Conservation (phyloP, 2,113 vertebrate genomes). For the Phaetusa simplex region DNA sequence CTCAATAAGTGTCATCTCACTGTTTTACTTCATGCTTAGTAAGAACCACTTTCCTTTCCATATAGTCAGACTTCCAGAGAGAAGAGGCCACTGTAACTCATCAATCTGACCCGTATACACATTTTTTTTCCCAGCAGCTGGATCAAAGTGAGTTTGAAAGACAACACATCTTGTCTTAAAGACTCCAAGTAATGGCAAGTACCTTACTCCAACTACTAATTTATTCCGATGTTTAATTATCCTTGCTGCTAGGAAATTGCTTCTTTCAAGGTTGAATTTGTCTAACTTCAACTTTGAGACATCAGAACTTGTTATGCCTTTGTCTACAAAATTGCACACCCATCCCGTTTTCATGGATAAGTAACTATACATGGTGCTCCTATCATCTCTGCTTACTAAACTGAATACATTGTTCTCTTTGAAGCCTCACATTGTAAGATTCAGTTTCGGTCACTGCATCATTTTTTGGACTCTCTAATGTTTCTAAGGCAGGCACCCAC, state of each 20-base stretch:
- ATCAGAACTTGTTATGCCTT: conserved; percentile 5
- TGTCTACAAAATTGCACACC: neutral
- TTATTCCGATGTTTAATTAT: conserved; percentile 52
- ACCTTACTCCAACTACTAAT: conserved; percentile 18
- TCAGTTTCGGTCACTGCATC: neutral
- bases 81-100: neutral
- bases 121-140: neutral
- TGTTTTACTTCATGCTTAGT: neutral
- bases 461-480: neutral
- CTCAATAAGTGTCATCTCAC: neutral
- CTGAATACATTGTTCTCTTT: neutral
- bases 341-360: conserved; percentile 37
- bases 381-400: neutral
- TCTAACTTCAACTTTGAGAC: neutral
- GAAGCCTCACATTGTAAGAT: neutral
- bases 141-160: neutral
- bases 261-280: conserved; percentile 43
- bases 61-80: neutral
- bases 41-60: neutral
- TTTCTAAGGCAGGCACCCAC: neutral
- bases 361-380: neutral
- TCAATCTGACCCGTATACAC: neutral
- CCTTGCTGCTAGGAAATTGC: conserved; percentile 42
- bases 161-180: conserved; percentile 5
- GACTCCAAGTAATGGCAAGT: neutral